phyloP scores from a whole-genome alignment of 2,113 vertebrate species.

The Cettia cetti region DNA sequence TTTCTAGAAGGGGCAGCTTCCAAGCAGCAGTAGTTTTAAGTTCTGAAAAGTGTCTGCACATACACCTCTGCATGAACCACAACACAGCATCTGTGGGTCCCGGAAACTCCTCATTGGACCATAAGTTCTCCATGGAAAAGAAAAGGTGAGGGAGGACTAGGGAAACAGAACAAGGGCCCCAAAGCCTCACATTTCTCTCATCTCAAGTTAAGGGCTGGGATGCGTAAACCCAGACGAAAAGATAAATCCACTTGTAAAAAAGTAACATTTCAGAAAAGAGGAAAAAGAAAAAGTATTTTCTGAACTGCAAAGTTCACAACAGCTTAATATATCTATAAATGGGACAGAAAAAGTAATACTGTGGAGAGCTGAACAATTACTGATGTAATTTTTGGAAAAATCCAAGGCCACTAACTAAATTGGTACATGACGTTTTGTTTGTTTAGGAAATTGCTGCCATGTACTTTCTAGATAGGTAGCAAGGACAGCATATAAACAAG shows the following conservation, averaged over 20 bases:
- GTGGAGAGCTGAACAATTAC: not conserved
- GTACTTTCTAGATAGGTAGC: not conserved
- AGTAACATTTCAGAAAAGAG: not conserved
- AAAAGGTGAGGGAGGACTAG: not conserved
- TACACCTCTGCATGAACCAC: not conserved
- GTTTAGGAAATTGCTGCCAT: not conserved
- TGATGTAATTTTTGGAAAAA: not conserved
- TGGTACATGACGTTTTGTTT: not conserved
- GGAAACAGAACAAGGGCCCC: not conserved
- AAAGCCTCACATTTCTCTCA: not conserved
- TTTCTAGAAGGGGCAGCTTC: constrained; percentile 2
- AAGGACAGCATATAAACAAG: not conserved
- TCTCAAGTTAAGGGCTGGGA: not conserved
- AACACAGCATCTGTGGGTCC: not conserved
- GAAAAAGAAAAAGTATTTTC: not conserved
- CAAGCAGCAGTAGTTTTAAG: not conserved
- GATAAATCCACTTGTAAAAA: not conserved
- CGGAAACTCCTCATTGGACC: constrained; percentile 6
- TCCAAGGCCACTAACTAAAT: not conserved
- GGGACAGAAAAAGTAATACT: not conserved
- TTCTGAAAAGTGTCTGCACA: constrained; percentile 15
- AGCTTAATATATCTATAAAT: not conserved
- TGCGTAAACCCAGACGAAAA: not conserved
- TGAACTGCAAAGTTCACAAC: not conserved
- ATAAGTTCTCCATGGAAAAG: not conserved